Percentiles rank a stretch among this genome's conserved stretches.
These are phyloP conservation scores for Chelonus formosanus DNA, from an alignment of 2,888 invertebrate genomes.

Conservation along the genomic window DNA sequence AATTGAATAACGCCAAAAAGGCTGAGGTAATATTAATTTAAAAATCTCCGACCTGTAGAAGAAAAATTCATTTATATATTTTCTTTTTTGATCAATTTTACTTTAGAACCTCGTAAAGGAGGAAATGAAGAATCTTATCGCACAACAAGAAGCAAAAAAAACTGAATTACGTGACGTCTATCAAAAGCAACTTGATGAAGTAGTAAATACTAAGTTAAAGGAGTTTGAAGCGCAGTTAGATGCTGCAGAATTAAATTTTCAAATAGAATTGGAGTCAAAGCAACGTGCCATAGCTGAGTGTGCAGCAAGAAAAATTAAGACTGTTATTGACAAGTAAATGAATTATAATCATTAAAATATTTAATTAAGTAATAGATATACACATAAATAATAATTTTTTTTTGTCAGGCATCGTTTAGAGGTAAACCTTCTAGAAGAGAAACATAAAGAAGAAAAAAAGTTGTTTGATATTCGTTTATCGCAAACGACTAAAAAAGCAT, in stretches of 20 bases:
- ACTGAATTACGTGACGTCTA: conserved; percentile 77
- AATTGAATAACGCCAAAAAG: conserved; percentile 67
- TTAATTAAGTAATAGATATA: neutral
- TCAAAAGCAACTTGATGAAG: conserved; percentile 82
- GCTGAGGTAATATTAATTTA: conserved; percentile 47
- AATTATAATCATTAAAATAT: neutral
- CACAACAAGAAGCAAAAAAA: conserved; percentile 72
- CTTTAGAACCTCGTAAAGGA: conserved; percentile 50
- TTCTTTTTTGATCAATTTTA: no score
- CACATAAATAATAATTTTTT: conserved; percentile 7
- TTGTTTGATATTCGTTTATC: conserved; percentile 76
- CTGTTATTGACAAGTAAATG: conserved; percentile 73
- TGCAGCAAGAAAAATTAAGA: conserved; percentile 76
- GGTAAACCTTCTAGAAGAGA: conserved; percentile 79
- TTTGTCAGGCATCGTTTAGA: conserved; percentile 75
- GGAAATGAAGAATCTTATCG: conserved; percentile 59
- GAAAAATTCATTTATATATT: neutral
- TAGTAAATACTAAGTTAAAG: conserved; percentile 78
- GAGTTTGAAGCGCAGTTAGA: conserved; percentile 83
- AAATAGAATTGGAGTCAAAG: conserved; percentile 71
- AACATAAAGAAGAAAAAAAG: conserved; percentile 80
- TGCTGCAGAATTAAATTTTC: conserved; percentile 72
- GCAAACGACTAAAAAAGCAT: conserved; percentile 75
- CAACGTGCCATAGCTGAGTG: conserved; percentile 76
- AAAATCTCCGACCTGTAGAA: neutral